Evolutionary conservation across 1,140 invertebrate genomes (phyloP).

Genomic region (Lordiphosa collinella): DNA sequence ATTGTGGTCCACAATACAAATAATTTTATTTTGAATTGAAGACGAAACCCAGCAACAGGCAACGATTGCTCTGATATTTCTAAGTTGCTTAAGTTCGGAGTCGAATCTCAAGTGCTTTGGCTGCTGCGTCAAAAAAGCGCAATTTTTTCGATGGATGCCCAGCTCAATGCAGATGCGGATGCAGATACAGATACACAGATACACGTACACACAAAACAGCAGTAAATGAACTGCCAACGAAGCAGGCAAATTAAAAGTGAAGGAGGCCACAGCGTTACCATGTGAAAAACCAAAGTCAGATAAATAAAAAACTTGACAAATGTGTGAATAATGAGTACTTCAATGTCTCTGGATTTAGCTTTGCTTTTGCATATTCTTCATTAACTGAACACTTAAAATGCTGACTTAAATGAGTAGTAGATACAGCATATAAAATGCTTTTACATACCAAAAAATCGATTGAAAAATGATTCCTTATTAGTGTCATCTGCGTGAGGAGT

Average conservation of each 20-base stretch:
- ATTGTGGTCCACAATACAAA: slow-evolving; percentile 39
- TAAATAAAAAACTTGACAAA: slow-evolving; percentile 3
- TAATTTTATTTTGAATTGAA: slow-evolving; percentile 73
- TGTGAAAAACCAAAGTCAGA: neutral
- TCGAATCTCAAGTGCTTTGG: slow-evolving; percentile 43
- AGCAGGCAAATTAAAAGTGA: slow-evolving; percentile 1
- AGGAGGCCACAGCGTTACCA: slow-evolving; percentile 14
- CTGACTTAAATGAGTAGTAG: slow-evolving; percentile 17
- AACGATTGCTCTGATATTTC: slow-evolving; percentile 10
- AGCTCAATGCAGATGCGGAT: slow-evolving; percentile 18
- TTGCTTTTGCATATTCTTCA: slow-evolving; percentile 30
- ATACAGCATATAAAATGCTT: slow-evolving; percentile 18
- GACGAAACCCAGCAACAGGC: slow-evolving; percentile 41
- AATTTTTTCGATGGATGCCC: slow-evolving; percentile 39
- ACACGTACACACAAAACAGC: slow-evolving; percentile 21
- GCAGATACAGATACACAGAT: slow-evolving; percentile 35
- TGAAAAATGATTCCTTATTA: slow-evolving; percentile 72
- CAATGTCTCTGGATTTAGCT: slow-evolving; percentile 1
- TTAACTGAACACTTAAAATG: slow-evolving; percentile 68
- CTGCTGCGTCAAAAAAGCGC: slow-evolving; percentile 69
- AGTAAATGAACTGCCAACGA: neutral
- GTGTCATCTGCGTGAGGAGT: slow-evolving; percentile 66
- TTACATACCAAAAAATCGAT: slow-evolving; percentile 75
- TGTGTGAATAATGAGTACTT: slow-evolving; percentile 13
- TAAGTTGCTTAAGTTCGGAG: slow-evolving; percentile 21